These are phyloP conservation scores for Herpetotheres cachinnans DNA, from an alignment of 2,113 vertebrate species.

Conservation along the genomic window DNA sequence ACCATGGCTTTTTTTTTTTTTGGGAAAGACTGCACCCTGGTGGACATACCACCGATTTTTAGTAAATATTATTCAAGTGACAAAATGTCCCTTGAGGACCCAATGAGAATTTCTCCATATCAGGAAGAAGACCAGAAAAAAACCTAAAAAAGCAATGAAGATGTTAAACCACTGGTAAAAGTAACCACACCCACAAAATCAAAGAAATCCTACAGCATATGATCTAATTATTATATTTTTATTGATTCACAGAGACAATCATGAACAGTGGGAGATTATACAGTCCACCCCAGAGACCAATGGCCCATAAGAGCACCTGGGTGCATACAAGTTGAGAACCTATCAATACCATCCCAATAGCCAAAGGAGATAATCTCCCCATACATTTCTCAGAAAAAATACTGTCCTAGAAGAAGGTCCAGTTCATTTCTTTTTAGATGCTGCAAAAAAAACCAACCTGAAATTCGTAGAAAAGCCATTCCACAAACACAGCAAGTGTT, in stretches of 20 bases:
- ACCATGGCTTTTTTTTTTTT: neutral
- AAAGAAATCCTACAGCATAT: neutral
- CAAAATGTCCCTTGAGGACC: neutral
- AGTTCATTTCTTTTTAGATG: neutral
- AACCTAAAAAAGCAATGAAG: neutral
- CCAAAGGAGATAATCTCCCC: neutral
- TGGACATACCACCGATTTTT: neutral
- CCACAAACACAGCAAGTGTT: neutral
- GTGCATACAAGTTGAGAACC: neutral
- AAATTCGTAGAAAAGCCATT: neutral
- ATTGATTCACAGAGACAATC: neutral
- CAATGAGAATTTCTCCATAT: neutral
- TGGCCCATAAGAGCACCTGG: neutral
- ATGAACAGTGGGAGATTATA: neutral
- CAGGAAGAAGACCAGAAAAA: neutral
- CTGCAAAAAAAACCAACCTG: neutral
- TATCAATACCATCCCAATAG: neutral
- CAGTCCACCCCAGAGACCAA: neutral
- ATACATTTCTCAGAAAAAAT: neutral
- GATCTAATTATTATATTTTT: neutral
- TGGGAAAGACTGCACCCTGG: constrained; percentile 38
- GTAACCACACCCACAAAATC: neutral
- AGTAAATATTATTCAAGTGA: neutral
- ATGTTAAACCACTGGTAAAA: neutral
- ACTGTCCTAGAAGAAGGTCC: neutral